Evolutionary conservation across 1,140 invertebrate species (phyloP).

Genomic region (Listronotus oregonensis): DNA sequence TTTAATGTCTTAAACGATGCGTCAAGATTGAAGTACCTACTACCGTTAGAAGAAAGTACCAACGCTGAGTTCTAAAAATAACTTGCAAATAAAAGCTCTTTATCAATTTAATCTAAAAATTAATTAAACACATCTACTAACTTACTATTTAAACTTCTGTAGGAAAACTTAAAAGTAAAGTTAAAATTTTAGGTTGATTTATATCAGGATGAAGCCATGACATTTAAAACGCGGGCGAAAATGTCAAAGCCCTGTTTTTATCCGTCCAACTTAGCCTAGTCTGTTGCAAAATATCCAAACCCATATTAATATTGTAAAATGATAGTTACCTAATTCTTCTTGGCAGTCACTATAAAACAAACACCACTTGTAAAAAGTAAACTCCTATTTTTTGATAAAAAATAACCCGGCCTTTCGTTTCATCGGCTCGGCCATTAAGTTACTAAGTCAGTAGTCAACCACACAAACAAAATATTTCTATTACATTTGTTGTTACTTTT

Average conservation of each 20-base stretch:
- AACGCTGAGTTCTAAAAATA: constrained; percentile 44
- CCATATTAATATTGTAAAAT: background rate
- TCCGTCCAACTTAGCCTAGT: background rate
- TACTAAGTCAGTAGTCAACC: background rate
- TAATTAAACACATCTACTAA: too few relatives aligned
- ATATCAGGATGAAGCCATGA: constrained; percentile 9
- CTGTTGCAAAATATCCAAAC: background rate
- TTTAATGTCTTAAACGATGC: constrained; percentile 14
- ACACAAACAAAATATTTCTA: too few relatives aligned
- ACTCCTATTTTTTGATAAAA: background rate
- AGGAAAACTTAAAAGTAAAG: too few relatives aligned
- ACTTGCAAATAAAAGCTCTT: constrained; percentile 3
- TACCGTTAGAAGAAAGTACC: constrained; percentile 41
- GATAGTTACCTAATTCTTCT: background rate
- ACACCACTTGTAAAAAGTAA: background rate
- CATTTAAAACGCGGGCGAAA: constrained; percentile 12
- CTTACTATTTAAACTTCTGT: too few relatives aligned
- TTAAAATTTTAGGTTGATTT: constrained; percentile 17
- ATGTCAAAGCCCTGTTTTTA: constrained; percentile 9
- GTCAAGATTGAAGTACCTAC: constrained; percentile 7
- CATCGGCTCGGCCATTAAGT: constrained; percentile 13
- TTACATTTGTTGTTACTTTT: too few relatives aligned
- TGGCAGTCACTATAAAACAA: background rate
- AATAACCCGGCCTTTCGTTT: constrained; percentile 20
- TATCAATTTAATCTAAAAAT: too few relatives aligned